phyloP scores from a whole-genome alignment of 2,888 invertebrate genomes.

The Scaptomyza reducta region DNA sequence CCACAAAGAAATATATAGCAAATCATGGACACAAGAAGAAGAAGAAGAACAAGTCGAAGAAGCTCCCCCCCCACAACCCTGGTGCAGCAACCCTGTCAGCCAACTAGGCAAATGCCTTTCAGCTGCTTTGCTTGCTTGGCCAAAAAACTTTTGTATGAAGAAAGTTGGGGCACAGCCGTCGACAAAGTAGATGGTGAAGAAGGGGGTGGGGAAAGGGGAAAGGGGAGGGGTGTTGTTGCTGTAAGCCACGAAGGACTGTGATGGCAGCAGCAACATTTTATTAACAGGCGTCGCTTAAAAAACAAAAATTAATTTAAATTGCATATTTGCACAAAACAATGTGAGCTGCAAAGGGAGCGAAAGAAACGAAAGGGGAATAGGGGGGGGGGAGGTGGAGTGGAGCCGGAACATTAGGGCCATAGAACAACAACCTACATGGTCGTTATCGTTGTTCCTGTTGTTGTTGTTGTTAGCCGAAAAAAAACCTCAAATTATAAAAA shows the following conservation, averaged over 20 bases:
- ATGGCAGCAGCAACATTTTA: conserved; percentile 58
- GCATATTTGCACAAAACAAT: conserved; percentile 75
- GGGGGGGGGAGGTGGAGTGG: too few species aligned
- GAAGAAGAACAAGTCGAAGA: neutral
- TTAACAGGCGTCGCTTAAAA: conserved; percentile 76
- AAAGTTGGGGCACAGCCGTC: conserved; percentile 63
- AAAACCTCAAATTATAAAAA: conserved; percentile 76
- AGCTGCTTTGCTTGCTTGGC: conserved; percentile 73
- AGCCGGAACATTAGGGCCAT: conserved; percentile 7
- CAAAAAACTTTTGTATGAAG: conserved; percentile 74
- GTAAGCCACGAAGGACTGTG: conserved; percentile 8
- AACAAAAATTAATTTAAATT: conserved; percentile 79
- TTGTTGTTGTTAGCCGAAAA: too few species aligned
- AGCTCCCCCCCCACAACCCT: neutral
- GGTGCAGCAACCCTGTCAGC: neutral
- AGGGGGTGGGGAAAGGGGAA: too few species aligned
- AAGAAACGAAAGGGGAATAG: neutral
- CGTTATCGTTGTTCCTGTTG: conserved; percentile 50
- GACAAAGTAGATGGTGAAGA: conserved; percentile 21
- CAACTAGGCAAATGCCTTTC: conserved; percentile 55
- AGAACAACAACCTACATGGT: conserved; percentile 9
- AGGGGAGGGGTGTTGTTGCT: neutral
- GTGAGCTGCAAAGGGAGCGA: conserved; percentile 31
- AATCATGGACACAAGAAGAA: conserved; percentile 40
- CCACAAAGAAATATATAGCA: conserved; percentile 44